Conservation (phyloP, 2,797 vertebrate genomes). For the Melanotaenia boesemani region DNA sequence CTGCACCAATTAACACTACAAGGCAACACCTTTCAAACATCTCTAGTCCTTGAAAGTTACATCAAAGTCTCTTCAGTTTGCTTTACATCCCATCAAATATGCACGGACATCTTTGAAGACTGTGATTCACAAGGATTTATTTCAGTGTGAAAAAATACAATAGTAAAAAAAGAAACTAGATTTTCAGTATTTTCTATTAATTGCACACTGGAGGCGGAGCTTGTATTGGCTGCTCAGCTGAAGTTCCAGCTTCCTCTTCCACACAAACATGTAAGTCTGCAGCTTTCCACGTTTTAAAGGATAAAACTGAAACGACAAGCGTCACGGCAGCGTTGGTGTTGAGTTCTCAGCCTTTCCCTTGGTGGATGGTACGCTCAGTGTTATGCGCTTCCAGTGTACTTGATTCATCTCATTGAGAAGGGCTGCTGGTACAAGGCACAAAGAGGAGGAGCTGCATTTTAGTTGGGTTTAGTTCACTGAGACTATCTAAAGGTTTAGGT, state of each 20-base stretch:
- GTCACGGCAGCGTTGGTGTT: not conserved
- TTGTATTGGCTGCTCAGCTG: not conserved
- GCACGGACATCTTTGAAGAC: not conserved
- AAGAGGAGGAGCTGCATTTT: not conserved
- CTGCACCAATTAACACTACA: no score
- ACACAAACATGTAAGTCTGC: not conserved
- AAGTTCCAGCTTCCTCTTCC: not conserved
- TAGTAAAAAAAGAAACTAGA: slow-evolving; percentile 39
- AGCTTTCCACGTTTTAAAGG: not conserved
- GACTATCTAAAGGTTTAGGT: not conserved
- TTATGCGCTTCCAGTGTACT: not conserved
- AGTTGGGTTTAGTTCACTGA: no score
- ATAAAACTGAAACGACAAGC: not conserved
- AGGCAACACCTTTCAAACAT: not conserved
- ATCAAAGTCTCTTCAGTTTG: not conserved
- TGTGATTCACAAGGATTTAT: slow-evolving; percentile 32
- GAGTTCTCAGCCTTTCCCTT: not conserved
- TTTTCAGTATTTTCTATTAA: not conserved
- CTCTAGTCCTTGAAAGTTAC: not conserved
- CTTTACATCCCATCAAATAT: not conserved
- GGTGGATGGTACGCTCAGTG: not conserved
- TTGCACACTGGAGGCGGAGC: not conserved
- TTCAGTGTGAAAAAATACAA: slow-evolving; percentile 43
- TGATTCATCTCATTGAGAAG: not conserved
- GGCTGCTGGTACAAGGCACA: not conserved